These are phyloP conservation scores for Cassiopea andromeda DNA, from an alignment of 30 jellyfish, hydroid and myxozoan genomes.

Conservation along the genomic window DNA sequence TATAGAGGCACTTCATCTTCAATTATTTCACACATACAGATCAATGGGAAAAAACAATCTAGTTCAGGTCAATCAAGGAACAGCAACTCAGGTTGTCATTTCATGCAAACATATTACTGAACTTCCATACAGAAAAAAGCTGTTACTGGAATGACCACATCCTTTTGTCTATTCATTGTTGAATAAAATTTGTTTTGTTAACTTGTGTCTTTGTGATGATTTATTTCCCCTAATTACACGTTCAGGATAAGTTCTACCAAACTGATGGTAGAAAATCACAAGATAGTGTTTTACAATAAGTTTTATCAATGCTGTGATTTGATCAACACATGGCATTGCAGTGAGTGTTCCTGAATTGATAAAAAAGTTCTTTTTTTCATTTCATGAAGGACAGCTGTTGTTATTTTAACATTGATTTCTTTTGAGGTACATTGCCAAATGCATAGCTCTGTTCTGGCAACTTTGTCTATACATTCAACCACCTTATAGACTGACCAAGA, in stretches of 20 bases:
- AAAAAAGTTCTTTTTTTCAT: background rate
- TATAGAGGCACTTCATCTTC: too few species aligned
- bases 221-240: background rate
- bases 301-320: background rate
- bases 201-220: slow-evolving; percentile 15
- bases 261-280: slow-evolving; percentile 27
- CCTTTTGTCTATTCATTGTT: too few species aligned
- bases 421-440: slow-evolving; percentile 13
- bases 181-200: background rate
- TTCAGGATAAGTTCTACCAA: slow-evolving; percentile 26
- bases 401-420: slow-evolving; percentile 1
- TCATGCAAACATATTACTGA: too few species aligned
- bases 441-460: slow-evolving; percentile 1
- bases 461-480: slow-evolving; percentile 35
- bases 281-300: background rate
- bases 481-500: slow-evolving; percentile 56
- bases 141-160: too few species aligned
- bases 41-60: too few species aligned
- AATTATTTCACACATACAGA: too few species aligned
- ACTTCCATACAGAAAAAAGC: too few species aligned
- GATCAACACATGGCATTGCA: slow-evolving; percentile 1
- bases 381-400: background rate
- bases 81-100: too few species aligned
- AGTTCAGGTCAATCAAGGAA: too few species aligned
- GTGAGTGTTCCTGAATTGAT: slow-evolving; percentile 10